Conservation (phyloP, 2,888 invertebrate genomes). For the Lamproptera curius region DNA sequence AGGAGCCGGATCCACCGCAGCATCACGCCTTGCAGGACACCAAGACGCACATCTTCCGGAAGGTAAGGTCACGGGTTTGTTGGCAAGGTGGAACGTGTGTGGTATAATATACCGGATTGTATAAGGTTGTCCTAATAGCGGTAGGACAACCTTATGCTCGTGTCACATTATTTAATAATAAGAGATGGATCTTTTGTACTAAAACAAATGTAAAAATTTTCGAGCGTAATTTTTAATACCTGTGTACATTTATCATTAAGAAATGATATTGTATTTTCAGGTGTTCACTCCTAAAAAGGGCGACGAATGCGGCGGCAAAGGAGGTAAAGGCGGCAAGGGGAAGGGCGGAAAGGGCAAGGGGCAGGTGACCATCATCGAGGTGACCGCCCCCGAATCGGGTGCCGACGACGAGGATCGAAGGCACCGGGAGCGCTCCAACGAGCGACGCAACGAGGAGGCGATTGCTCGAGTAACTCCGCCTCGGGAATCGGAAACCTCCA, state of each 20-base stretch:
- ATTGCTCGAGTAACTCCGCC: conserved; percentile 58
- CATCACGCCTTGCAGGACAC: conserved; percentile 48
- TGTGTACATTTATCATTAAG: too few relatives aligned
- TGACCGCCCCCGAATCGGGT: conserved; percentile 56
- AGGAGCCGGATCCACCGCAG: conserved; percentile 38
- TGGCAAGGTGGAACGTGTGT: too few relatives aligned
- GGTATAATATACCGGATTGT: too few relatives aligned
- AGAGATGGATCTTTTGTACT: too few relatives aligned
- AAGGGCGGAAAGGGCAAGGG: conserved; percentile 85
- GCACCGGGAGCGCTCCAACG: conserved; percentile 54
- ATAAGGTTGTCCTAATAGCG: too few relatives aligned
- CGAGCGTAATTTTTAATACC: too few relatives aligned
- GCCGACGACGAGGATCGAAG: conserved; percentile 62
- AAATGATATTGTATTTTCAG: too few relatives aligned
- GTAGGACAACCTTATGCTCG: too few relatives aligned
- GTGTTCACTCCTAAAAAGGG: conserved; percentile 77
- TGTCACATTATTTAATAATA: too few relatives aligned
- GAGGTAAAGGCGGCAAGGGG: conserved; percentile 85
- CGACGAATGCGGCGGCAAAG: conserved; percentile 80
- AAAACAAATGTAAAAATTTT: too few relatives aligned
- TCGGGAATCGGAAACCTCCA: conserved; percentile 41
- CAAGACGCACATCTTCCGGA: conserved; percentile 65
- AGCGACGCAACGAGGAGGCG: conserved; percentile 56
- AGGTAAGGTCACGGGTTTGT: conserved; percentile 43
- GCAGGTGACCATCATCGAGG: conserved; percentile 84